phyloP scores from a whole-genome alignment of 2,888 invertebrate species.

The Drosophila quasianomalipes region DNA sequence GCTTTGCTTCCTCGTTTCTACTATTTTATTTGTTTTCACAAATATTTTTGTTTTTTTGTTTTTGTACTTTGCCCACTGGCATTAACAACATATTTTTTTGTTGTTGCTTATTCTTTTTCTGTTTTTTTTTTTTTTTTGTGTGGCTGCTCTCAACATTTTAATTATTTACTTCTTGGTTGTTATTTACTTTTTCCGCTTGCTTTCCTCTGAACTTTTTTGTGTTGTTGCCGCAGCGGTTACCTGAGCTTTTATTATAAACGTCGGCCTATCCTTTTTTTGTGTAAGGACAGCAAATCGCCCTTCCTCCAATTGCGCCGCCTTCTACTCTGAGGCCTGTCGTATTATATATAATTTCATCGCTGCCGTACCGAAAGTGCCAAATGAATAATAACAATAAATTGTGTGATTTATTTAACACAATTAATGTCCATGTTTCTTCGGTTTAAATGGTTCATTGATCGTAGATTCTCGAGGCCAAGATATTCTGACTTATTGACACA shows the following conservation, averaged over 20 bases:
- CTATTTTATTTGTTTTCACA: constrained; percentile 42
- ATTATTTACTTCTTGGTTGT: constrained; percentile 51
- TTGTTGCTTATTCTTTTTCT: constrained; percentile 5
- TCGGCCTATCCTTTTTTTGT: background rate
- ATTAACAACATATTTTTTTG: constrained; percentile 39
- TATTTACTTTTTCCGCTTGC: constrained; percentile 51
- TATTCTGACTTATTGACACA: constrained; percentile 65
- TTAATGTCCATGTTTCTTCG: constrained; percentile 51
- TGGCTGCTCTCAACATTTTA: constrained; percentile 40
- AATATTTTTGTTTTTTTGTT: constrained; percentile 32
- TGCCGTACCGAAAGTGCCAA: constrained; percentile 10
- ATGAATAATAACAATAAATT: constrained; percentile 47
- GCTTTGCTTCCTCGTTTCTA: constrained; percentile 50
- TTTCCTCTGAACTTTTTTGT: constrained; percentile 11
- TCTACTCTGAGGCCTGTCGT: background rate
- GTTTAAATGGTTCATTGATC: constrained; percentile 48
- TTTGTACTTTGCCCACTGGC: constrained; percentile 29
- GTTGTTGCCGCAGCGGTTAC: constrained; percentile 7
- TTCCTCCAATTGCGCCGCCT: background rate
- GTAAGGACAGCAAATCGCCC: background rate
- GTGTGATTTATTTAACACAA: constrained; percentile 58
- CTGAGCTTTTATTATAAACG: constrained; percentile 11
- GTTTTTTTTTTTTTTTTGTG: constrained; percentile 12
- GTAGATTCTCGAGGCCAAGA: constrained; percentile 41
- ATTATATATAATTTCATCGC: constrained; percentile 6